phyloP scores from a whole-genome alignment of 2,888 invertebrate genomes.

The Ochropleura plecta region DNA sequence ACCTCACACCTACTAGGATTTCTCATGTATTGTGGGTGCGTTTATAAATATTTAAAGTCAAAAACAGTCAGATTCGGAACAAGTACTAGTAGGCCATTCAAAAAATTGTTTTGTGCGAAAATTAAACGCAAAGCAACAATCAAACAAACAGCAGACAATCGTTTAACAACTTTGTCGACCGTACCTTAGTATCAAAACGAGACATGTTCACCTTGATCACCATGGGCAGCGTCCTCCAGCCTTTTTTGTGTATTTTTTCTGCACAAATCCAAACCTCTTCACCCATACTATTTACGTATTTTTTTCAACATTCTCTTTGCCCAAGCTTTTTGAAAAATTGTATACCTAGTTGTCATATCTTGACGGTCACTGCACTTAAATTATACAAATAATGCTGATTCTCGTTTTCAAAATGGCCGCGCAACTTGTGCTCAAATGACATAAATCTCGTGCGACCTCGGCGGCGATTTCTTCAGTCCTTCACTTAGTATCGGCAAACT shows the following conservation, averaged over 20 bases:
- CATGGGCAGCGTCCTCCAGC: no score
- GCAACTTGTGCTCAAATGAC: slow-evolving; percentile 66
- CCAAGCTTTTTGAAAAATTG: not conserved
- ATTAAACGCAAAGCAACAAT: not conserved
- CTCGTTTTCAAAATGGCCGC: slow-evolving; percentile 59
- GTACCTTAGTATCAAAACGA: not conserved
- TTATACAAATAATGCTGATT: slow-evolving; percentile 55
- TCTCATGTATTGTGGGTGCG: not conserved
- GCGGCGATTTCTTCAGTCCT: slow-evolving; percentile 65
- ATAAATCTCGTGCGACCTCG: slow-evolving; percentile 68
- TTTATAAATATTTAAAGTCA: no score
- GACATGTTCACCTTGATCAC: not conserved
- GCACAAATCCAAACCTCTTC: not conserved
- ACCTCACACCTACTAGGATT: no score
- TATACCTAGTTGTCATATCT: not conserved
- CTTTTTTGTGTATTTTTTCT: no score
- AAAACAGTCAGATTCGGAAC: not conserved
- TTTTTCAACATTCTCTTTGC: not conserved
- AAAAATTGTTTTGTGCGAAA: not conserved
- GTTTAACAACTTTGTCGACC: not conserved
- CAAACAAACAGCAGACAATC: not conserved
- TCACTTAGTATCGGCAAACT: slow-evolving; percentile 74
- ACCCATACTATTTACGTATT: not conserved
- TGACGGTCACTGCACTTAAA: slow-evolving; percentile 23
- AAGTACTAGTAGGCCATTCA: not conserved